phyloP scores from a whole-genome alignment of 2,113 vertebrate genomes.

The Columba livia region DNA sequence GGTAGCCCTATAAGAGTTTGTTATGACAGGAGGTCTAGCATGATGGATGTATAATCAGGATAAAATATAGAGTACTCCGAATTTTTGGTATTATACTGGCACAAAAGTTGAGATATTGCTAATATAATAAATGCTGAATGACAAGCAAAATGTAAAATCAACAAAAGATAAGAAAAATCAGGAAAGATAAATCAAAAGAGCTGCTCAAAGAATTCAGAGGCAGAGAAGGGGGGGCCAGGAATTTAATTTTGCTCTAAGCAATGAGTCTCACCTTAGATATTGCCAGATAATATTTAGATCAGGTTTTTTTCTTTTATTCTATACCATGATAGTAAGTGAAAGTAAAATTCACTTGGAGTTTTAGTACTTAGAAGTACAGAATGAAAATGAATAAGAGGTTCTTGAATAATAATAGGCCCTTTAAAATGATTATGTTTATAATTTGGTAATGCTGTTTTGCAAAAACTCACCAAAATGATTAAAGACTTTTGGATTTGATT shows the following conservation, averaged over 20 bases:
- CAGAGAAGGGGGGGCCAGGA: fast-evolving
- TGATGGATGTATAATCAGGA: not conserved
- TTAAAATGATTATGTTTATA: not conserved
- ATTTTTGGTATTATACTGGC: not conserved
- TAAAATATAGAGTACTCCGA: not conserved
- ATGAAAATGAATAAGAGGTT: not conserved
- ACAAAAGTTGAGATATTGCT: not conserved
- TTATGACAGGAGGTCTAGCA: not conserved
- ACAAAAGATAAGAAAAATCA: not conserved
- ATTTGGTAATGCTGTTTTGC: not conserved
- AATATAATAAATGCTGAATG: not conserved
- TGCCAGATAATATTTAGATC: not conserved
- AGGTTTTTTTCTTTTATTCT: not conserved
- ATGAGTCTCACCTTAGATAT: not conserved
- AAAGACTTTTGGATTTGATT: not conserved
- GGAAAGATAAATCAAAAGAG: not conserved
- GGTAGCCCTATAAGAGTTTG: not conserved
- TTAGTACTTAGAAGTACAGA: not conserved
- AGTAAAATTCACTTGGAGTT: not conserved
- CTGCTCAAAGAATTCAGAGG: fast-evolving
- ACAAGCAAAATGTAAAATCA: not conserved
- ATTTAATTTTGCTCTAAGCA: not conserved
- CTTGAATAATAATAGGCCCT: not conserved
- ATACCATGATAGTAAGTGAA: not conserved
- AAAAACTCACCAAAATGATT: not conserved